Evolutionary conservation across 2,888 invertebrate species (phyloP), one percentile per base, ranked within the genome.

Genomic region (Ophion ellenae): DNA sequence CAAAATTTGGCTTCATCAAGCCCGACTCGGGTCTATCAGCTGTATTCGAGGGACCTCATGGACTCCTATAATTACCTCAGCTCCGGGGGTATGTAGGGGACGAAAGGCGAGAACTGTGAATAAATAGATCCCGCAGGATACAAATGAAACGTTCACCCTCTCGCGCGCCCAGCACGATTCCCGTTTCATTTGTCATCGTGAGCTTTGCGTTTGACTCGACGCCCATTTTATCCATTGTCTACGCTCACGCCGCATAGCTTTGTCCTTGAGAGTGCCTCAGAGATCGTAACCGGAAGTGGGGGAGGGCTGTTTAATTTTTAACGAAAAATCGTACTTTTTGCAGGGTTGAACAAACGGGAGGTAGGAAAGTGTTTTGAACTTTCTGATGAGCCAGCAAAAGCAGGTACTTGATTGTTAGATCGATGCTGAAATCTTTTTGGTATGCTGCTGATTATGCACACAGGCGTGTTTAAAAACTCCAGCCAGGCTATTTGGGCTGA

Each of bases 191-290:
- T 91, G 91, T 91, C 91, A 91, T 91, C 89, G 89, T 87, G 86
- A 85, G 89, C 89, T 90, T 91, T 91, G 91, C 91, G 90, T 90
- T 91, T 91, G 91, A 91, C 91, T 91, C 88, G 88, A 89, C 90
- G 88, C 88, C 86, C 87, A 89, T 87, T 86, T 85, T 84, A 88
- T 89, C 87, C 89, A 90, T 91, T 91, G 91, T 91, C 87, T 40
- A 47, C 83, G 66, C 24, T 75, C 87, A 73, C 63, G 45, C 86
- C 76, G 83, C 73, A 89, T 90, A 91, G 90, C 90, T 91, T 91
- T 91, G 90, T 90, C 90, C 86, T 24, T 57, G 24, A 71, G 11
- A 59, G 4, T 7, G 24, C 59, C 45, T 70, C 9, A 32, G n/a
- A 63, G 32, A 9, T 70, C 36, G 4, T 75, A 9, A 47, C 32